Evolutionary conservation across 2,888 invertebrate genomes (phyloP).

Genomic region (Trichopoda pennipes): DNA sequence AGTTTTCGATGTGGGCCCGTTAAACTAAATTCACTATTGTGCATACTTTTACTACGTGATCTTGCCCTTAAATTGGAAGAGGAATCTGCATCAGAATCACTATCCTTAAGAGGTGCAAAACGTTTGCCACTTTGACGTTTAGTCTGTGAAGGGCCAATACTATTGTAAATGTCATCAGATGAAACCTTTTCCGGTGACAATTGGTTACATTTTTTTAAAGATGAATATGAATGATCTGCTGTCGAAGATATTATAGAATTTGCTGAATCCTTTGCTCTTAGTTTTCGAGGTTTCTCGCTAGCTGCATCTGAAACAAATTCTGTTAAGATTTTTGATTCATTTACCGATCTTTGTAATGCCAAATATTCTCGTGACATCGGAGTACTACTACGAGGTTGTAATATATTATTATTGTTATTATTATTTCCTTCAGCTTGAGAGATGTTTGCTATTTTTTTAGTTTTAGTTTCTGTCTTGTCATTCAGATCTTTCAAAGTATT

Average conservation of each 20-base stretch:
- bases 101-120: constrained; percentile 70
- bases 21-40: constrained; percentile 40
- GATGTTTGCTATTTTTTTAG: constrained; percentile 24
- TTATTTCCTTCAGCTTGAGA: constrained; percentile 21
- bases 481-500: constrained; percentile 40
- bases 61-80: constrained; percentile 70
- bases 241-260: constrained; percentile 33
- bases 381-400: constrained; percentile 70
- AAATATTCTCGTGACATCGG: constrained; percentile 83
- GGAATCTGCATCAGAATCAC: constrained; percentile 44
- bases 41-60: constrained; percentile 77
- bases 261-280: constrained; percentile 54
- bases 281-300: constrained; percentile 78
- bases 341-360: constrained; percentile 85
- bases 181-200: constrained; percentile 32
- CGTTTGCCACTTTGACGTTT: constrained; percentile 67
- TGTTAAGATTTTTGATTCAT: constrained; percentile 85
- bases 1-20: constrained; percentile 50
- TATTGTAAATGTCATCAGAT: constrained; percentile 3
- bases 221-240: constrained; percentile 50
- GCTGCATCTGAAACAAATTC: constrained; percentile 83
- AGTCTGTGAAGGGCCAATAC: constrained; percentile 27
- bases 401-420: constrained; percentile 29
- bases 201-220: constrained; percentile 7
- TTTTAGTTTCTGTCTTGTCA: constrained; percentile 26